phyloP scores from a whole-genome alignment of 2,888 invertebrate genomes.

The Kryphioiulus occultus region DNA sequence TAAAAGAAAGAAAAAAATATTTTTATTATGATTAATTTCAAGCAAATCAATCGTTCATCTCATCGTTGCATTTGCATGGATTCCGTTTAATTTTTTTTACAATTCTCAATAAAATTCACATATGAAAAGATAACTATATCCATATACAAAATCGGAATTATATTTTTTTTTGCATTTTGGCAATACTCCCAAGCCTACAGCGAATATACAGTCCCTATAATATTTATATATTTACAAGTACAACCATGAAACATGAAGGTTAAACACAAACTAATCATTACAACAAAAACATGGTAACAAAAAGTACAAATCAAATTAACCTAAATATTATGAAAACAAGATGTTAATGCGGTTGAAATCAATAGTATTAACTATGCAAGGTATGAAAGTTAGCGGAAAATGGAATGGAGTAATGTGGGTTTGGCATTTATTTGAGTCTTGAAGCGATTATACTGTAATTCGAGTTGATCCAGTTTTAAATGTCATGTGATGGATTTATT shows the following conservation, averaged over 20 bases:
- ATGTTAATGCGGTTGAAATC: neutral
- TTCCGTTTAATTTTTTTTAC: constrained; percentile 33
- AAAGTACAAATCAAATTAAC: constrained; percentile 26
- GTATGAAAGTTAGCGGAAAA: constrained; percentile 9
- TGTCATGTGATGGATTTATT: neutral
- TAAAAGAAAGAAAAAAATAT: neutral
- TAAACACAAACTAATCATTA: constrained; percentile 27
- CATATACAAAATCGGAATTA: constrained; percentile 36
- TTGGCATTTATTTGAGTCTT: neutral
- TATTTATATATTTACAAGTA: constrained; percentile 40
- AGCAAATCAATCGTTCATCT: neutral
- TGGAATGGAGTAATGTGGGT: neutral
- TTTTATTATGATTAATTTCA: constrained; percentile 32
- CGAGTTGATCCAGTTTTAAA: neutral
- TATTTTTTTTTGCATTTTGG: constrained; percentile 14
- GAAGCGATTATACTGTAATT: neutral
- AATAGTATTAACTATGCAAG: neutral
- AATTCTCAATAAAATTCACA: constrained; percentile 27
- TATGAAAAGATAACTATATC: constrained; percentile 33
- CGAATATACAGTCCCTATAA: constrained; percentile 30
- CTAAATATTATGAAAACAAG: neutral
- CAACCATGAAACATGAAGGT: constrained; percentile 7
- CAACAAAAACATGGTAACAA: constrained; percentile 7
- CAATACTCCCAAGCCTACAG: constrained; percentile 13
- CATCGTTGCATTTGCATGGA: neutral